Percentiles rank a stretch among this genome's conserved stretches.
These are phyloP conservation scores for Epinotia nisella DNA, from an alignment of 2,888 invertebrate species.

Conservation along the genomic window DNA sequence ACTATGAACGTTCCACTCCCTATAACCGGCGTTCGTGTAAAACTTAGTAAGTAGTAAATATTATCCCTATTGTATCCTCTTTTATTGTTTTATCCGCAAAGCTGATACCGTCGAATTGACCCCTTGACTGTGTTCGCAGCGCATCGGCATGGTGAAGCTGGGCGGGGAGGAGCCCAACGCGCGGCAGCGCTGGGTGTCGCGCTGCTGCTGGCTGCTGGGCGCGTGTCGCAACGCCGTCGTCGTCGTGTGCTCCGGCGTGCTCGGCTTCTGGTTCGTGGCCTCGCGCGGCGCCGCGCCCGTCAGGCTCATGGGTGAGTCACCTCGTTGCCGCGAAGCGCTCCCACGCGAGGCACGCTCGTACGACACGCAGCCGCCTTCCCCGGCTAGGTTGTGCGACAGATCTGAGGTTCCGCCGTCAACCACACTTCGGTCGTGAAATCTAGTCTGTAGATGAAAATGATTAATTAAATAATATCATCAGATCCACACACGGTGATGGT, in stretches of 20 bases:
- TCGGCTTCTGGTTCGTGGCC: slow-evolving; percentile 87
- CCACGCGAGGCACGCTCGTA: not conserved
- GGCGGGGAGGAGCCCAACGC: slow-evolving; percentile 84
- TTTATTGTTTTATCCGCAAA: too few species aligned
- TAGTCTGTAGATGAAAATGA: too few species aligned
- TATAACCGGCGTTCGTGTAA: too few species aligned
- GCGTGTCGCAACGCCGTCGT: slow-evolving; percentile 94
- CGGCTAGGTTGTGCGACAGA: too few species aligned
- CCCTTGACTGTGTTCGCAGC: slow-evolving; percentile 65
- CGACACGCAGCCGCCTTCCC: not conserved
- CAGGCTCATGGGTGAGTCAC: slow-evolving; percentile 86
- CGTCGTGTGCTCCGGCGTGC: slow-evolving; percentile 89
- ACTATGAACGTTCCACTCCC: too few species aligned
- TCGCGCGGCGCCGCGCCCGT: slow-evolving; percentile 85
- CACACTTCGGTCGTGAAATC: too few species aligned
- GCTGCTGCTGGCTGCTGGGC: slow-evolving; percentile 89
- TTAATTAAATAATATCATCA: too few species aligned
- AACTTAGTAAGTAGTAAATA: too few species aligned
- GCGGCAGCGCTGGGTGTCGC: slow-evolving; percentile 86
- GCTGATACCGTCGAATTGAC: too few species aligned
- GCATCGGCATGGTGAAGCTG: slow-evolving; percentile 86
- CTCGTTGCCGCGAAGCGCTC: not conserved
- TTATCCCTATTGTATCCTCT: too few species aligned
- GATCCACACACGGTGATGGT: too few species aligned
- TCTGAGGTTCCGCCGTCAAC: too few species aligned